A percentile compares a stretch with the other conserved stretches of the same genome.
Conservation (phyloP, 2,113 vertebrate species). For the Gnathonemus echidnorhynchus region DNA sequence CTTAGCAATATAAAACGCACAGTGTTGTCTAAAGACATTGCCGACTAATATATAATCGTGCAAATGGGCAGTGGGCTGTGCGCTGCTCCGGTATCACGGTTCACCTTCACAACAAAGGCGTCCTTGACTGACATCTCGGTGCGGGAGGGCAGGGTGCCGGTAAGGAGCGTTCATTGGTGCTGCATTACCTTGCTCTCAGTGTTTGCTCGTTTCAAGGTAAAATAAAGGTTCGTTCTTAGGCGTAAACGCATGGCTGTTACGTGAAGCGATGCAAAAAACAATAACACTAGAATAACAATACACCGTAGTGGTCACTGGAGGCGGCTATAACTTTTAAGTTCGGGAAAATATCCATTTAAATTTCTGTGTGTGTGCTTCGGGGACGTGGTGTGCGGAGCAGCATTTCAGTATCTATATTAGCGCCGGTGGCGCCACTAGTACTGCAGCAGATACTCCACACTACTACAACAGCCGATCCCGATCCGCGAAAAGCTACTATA, state of each 20-base stretch:
- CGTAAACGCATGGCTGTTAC: neutral
- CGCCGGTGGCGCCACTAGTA: neutral
- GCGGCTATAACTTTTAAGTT: neutral
- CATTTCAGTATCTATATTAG: neutral
- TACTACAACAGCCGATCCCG: neutral
- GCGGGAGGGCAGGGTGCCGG: neutral
- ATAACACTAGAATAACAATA: neutral
- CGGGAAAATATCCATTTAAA: neutral
- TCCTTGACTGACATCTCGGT: neutral
- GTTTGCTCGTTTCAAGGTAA: neutral
- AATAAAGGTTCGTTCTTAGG: neutral
- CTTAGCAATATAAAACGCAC: neutral
- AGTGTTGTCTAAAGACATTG: neutral
- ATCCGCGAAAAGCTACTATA: neutral
- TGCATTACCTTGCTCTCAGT: neutral
- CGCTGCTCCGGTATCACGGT: neutral
- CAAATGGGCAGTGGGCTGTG: neutral
- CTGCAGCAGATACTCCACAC: neutral
- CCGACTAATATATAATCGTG: conserved; percentile 6
- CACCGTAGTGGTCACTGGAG: neutral
- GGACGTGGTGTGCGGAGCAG: neutral
- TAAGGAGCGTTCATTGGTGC: neutral
- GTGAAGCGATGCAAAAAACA: neutral
- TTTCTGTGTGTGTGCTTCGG: neutral
- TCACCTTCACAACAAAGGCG: neutral